Evolutionary conservation across 35 echinoderm and acorn worm genomes (phyloP), one percentile per base, ranked within the genome.

Genomic region (Ptychodera flava): DNA sequence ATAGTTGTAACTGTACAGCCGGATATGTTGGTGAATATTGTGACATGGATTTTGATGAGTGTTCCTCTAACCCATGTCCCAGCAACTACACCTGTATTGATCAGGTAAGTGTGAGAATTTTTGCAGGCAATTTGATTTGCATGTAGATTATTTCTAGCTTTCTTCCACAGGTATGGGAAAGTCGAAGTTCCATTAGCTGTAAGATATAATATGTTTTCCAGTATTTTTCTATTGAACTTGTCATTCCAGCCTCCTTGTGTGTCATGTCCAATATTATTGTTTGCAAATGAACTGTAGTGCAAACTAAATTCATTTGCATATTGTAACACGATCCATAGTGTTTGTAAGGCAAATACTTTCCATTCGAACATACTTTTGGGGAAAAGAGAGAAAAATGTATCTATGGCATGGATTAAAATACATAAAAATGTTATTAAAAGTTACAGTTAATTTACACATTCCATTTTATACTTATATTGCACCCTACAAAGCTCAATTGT

Each of bases 21-120:
- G 92, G 88, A 28, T 94, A 88, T 78, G 37, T 80, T 30, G 92
- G 92, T 31, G 38, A 16, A 14, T 75, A 90, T 34, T 94, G 92
- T 76, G 85, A 85, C 1, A 77, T 88, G 34, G 89, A 93, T 15
- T 31, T 93, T 38, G 76, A 93, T 64, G 92, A 93, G 33, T 93
- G 92, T 34, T 12, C 36, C 35, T 93, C 92, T 0, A 80, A 88
- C 14, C 92, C 88, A 0, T 93, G 92, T 77, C 29, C 78, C 29
- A 34, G 34, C 1, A 86, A 90, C 36, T 64, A 64, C 22, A 64
- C 6, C 22, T 64, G 45, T 64, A 64, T 64, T 64, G 45, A 64
- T 22, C 45, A 64, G 45, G 45, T 64, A 64, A 64, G 45, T 64
- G 6, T 64, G 22, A 64, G 6, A 12, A 64, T 12, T 64, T 64